Evolutionary conservation across 2,888 invertebrate species (phyloP).

Genomic region (Germaria angustata): DNA sequence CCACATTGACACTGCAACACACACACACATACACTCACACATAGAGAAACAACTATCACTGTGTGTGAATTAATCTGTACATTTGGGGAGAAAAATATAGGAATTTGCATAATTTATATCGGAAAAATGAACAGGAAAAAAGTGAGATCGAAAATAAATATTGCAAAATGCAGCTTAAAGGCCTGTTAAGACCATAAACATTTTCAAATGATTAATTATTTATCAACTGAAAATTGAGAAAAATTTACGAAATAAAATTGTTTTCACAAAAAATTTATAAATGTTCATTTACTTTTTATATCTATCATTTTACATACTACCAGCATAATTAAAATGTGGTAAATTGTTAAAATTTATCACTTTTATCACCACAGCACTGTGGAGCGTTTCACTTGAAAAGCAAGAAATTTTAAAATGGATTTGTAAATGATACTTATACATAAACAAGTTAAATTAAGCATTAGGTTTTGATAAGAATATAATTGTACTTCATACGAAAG

Average conservation of each 20-base stretch:
- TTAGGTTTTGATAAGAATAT: too few species aligned
- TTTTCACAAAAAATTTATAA: neutral
- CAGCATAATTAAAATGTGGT: slow-evolving; percentile 64
- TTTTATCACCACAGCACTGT: slow-evolving; percentile 21
- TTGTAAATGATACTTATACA: too few species aligned
- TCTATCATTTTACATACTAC: slow-evolving; percentile 26
- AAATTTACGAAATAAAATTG: slow-evolving; percentile 22
- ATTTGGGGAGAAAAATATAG: slow-evolving; percentile 8
- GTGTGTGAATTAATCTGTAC: neutral
- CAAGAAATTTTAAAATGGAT: too few species aligned
- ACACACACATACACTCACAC: neutral
- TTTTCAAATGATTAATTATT: slow-evolving; percentile 63
- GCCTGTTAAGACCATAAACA: slow-evolving; percentile 50
- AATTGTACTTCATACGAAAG: too few species aligned
- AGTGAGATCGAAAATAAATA: slow-evolving; percentile 27
- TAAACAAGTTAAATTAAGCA: too few species aligned
- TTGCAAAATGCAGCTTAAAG: slow-evolving; percentile 43
- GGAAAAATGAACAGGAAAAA: slow-evolving; percentile 7
- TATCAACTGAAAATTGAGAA: slow-evolving; percentile 36
- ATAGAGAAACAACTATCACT: neutral
- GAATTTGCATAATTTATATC: slow-evolving; percentile 60
- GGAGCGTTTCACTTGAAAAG: neutral
- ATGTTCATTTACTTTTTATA: slow-evolving; percentile 10
- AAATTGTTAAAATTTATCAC: slow-evolving; percentile 65
- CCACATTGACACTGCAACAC: neutral